Conservation (phyloP, 2,113 vertebrate genomes). For the Benitochromis conjunctus region DNA sequence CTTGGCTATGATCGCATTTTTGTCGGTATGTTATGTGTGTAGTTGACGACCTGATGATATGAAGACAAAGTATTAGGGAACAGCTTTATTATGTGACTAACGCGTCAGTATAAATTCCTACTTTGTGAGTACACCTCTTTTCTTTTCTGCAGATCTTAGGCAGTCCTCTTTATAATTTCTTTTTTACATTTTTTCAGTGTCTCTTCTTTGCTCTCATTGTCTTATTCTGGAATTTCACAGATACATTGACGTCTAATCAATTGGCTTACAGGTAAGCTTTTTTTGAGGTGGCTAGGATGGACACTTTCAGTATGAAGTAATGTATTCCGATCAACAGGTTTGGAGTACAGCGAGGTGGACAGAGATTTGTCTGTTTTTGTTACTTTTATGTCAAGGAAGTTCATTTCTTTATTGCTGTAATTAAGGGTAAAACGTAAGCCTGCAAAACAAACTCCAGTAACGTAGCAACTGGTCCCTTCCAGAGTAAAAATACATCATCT, state of each 20-base stretch:
- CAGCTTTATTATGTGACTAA: background rate
- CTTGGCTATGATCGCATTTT: no score
- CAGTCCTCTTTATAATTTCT: background rate
- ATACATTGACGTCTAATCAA: background rate
- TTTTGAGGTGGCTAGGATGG: background rate
- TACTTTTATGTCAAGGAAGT: background rate
- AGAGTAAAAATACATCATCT: background rate
- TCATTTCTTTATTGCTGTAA: background rate
- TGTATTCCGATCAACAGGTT: background rate
- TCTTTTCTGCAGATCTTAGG: background rate
- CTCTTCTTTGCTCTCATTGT: background rate
- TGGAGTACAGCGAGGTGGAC: background rate
- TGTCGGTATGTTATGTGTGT: background rate
- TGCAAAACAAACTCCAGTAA: background rate
- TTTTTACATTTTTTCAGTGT: background rate
- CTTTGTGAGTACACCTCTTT: background rate
- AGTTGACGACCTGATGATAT: accelerated
- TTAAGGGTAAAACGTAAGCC: background rate
- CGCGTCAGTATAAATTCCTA: background rate
- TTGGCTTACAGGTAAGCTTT: background rate
- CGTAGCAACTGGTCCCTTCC: background rate
- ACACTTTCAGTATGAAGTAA: background rate
- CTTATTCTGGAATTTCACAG: background rate
- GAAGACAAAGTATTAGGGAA: background rate
- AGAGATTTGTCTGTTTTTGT: background rate